Base-by-base conservation (phyloP, 2,113 vertebrate genomes). In the Gobiocypris rarus region DNA sequence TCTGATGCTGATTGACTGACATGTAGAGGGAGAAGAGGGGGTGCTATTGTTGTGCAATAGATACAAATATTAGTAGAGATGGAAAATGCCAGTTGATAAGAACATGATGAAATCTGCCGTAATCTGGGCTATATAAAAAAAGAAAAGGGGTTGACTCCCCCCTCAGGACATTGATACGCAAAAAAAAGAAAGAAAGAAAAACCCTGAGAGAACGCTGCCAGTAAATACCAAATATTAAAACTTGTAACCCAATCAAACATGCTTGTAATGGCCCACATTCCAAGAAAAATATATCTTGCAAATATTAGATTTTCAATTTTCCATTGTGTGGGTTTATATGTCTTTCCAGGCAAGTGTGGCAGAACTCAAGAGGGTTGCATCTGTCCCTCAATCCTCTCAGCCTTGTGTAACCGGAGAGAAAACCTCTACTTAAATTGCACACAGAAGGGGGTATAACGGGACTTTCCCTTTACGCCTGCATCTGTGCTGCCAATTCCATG, bases 51-150 rank as follows among this genome's bases (percentile, higher is more conserved):
- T 26, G 48, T 56, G 69, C 19, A 71, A 38, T 82, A 31, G 63
- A 81, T 56, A 70, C 38, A 43, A 70, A 84, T 15, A 34, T 78
- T 50, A 61, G 59, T n/a, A 83, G 67, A 59, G 11, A 70, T 56
- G 65, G 17, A 75, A 87, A 85, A 85, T 43, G 31, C 24, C 48
- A 85, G 63, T 58, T 87, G 61, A 73, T 61, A 67, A 80, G 41
- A 83, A 41, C 31, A 75, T 81, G 81, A 83, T 83, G 81, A 83
- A 85, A 83, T 74, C 38, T 58, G 19, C 9, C 14, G 67, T 48
- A 87, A 85, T 78, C 38, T 81, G 45, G 7, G 41, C 59, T 65
- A 63, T n/a, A 3, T 4, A 15, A 69, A 79, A 85, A 77, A n/a
- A n/a, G n/a, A n/a, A 85, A 31, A 0, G 14, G 52, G 26, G 24